Percentiles rank a stretch among this genome's conserved stretches.
phyloP scores from a whole-genome alignment of 2,113 vertebrate genomes.

The Chitala chitala region DNA sequence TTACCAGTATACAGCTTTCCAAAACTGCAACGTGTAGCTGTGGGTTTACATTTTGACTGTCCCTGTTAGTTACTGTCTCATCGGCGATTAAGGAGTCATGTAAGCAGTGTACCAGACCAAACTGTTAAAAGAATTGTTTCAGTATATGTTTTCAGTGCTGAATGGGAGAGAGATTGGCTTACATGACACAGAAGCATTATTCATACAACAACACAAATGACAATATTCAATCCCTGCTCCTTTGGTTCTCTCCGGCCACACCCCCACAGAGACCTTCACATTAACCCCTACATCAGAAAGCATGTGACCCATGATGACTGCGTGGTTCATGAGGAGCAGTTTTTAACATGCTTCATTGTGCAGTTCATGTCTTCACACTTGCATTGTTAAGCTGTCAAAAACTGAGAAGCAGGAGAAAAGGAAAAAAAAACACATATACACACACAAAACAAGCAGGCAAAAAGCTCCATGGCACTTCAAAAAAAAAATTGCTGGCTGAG shows the following conservation, averaged over 20 bases:
- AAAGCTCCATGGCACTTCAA: conserved; percentile 27
- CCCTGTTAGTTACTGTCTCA: conserved; percentile 76
- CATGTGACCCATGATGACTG: conserved; percentile 39
- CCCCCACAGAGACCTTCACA: conserved; percentile 8
- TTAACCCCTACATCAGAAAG: conserved; percentile 39
- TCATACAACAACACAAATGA: conserved; percentile 30
- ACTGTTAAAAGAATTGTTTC: conserved; percentile 74
- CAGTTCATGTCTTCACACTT: conserved; percentile 11
- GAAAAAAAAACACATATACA: not conserved
- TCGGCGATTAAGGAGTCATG: conserved; percentile 74
- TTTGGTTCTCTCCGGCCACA: conserved; percentile 20
- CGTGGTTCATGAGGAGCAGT: conserved; percentile 36
- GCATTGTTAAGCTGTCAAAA: conserved; percentile 6
- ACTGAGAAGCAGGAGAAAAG: conserved; percentile 9
- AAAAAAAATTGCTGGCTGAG: conserved; percentile 28
- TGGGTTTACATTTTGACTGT: conserved; percentile 71
- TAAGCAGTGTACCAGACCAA: conserved; percentile 79
- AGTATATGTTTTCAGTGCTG: conserved; percentile 57
- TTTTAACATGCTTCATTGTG: conserved; percentile 43
- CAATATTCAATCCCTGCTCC: conserved; percentile 27
- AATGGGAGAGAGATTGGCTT: conserved; percentile 47
- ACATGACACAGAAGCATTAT: conserved; percentile 42
- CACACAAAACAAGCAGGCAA: conserved; percentile 20
- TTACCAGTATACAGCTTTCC: conserved; percentile 82
- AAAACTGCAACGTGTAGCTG: conserved; percentile 73